Conservation (phyloP, 64 coral and sea anemone genomes). For the Astreopora myriophthalma region DNA sequence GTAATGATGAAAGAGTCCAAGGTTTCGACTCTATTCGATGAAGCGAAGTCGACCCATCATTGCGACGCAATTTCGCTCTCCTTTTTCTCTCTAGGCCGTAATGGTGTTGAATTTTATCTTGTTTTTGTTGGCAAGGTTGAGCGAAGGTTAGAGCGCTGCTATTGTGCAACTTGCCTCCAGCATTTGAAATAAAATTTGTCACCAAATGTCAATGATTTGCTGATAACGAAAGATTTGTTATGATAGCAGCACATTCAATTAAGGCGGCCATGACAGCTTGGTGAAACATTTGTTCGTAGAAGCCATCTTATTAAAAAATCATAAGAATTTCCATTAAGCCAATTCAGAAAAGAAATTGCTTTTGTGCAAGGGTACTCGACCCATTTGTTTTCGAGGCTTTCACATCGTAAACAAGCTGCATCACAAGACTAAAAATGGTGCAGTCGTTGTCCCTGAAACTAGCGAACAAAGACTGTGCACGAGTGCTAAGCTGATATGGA, state of each 20-base stretch:
- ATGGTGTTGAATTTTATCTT: background rate
- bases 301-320: background rate
- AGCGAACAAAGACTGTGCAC: background rate
- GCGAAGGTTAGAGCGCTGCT: background rate
- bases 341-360: background rate
- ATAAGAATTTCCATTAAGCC: background rate
- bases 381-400: background rate
- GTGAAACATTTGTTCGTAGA: background rate
- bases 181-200: constrained; percentile 4
- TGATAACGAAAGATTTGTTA: background rate
- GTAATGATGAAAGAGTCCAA: background rate
- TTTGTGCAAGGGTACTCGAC: background rate
- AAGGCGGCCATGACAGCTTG: background rate
- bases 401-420: background rate
- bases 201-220: background rate
- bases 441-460: background rate
- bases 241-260: background rate
- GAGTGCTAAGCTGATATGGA: background rate
- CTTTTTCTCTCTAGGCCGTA: background rate
- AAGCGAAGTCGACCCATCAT: no score
- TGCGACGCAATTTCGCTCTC: no score
- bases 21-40: background rate
- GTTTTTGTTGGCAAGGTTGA: constrained; percentile 23
- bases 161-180: constrained; percentile 16
- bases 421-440: background rate